These are phyloP conservation scores for Limenitis camilla DNA, from an alignment of 2,888 invertebrate genomes.

Conservation along the genomic window DNA sequence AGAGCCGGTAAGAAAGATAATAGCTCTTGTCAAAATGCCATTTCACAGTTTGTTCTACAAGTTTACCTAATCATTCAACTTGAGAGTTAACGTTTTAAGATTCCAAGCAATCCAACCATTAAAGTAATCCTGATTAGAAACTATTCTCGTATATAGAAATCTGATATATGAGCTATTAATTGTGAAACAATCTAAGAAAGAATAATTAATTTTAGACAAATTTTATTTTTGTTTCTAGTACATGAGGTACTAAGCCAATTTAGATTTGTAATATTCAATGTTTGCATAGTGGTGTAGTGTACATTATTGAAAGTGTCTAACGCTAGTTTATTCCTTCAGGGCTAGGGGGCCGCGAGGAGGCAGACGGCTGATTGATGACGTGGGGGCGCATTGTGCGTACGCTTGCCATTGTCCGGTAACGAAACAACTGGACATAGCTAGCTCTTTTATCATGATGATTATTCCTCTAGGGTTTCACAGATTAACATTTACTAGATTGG, in stretches of 20 bases:
- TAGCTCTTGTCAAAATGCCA: too few species aligned
- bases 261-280: too few species aligned
- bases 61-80: too few species aligned
- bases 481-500: slow-evolving; percentile 33
- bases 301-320: slow-evolving; percentile 17
- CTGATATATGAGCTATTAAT: not conserved
- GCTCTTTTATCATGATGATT: slow-evolving; percentile 51
- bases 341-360: slow-evolving; percentile 26
- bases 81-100: too few species aligned
- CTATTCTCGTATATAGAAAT: not conserved
- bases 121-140: too few species aligned
- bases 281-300: not conserved
- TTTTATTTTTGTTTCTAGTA: too few species aligned
- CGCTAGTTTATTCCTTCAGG: slow-evolving; percentile 21
- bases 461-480: slow-evolving; percentile 36
- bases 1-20: too few species aligned
- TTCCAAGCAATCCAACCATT: too few species aligned
- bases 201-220: too few species aligned
- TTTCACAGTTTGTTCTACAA: too few species aligned
- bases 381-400: slow-evolving; percentile 52
- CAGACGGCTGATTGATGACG: slow-evolving; percentile 59
- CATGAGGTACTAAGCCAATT: too few species aligned
- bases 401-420: slow-evolving; percentile 59
- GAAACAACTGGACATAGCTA: slow-evolving; percentile 57
- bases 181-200: too few species aligned